Conservation (phyloP, 2,797 vertebrate genomes). For the Helostoma temminkii region DNA sequence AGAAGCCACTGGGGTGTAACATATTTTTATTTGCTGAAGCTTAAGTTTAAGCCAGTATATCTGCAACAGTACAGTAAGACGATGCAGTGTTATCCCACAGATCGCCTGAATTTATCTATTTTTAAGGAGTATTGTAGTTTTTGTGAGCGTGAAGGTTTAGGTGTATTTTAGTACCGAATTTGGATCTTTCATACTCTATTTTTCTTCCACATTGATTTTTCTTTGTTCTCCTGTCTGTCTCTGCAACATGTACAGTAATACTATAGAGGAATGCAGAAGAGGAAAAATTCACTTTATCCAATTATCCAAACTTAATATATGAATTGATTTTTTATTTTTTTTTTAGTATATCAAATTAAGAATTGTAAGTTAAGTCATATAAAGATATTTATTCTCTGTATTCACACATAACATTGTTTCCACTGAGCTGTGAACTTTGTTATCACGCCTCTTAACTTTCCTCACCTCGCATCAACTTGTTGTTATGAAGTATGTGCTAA, state of each 20-base stretch:
- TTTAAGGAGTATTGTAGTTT: conserved; percentile 55
- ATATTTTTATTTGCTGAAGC: conserved; percentile 36
- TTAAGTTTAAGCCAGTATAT: conserved; percentile 50
- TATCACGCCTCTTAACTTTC: conserved; percentile 17
- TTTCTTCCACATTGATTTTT: conserved; percentile 6
- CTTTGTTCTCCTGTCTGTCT: conserved; percentile 12
- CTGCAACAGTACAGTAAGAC: conserved; percentile 47
- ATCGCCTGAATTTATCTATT: conserved; percentile 58
- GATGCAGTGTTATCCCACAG: conserved; percentile 57
- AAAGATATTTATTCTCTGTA: conserved; percentile 36
- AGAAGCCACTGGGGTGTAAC: not conserved
- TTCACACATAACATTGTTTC: conserved; percentile 38
- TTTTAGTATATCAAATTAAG: conserved; percentile 20
- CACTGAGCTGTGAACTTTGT: conserved; percentile 44
- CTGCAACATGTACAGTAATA: not conserved
- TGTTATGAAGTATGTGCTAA: conserved; percentile 12
- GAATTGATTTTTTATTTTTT: no score
- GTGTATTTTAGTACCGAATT: conserved; percentile 39
- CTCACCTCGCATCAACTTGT: conserved; percentile 31
- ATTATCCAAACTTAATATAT: conserved; percentile 21
- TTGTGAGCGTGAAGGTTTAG: conserved; percentile 48
- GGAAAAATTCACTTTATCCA: conserved; percentile 11
- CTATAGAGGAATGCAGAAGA: conserved; percentile 4
- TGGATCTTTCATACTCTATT: conserved; percentile 14
- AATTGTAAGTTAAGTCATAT: conserved; percentile 17